Conservation (phyloP, 2,113 vertebrate genomes). For the zebrafish (Danio rerio) region DNA sequence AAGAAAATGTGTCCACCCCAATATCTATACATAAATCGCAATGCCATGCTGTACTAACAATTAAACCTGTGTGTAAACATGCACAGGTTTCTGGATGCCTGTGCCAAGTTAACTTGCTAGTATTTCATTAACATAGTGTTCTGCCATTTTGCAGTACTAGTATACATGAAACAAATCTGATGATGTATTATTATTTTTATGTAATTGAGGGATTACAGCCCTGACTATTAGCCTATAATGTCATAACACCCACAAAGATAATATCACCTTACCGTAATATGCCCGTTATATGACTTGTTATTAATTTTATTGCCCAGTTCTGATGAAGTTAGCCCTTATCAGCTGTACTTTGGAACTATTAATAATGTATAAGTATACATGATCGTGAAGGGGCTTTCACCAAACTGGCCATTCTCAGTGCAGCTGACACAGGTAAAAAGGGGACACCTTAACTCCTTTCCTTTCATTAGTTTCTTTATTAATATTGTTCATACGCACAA, state of each 20-base stretch:
- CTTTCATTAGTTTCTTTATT: slow-evolving; percentile 8
- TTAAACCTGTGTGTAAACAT: neutral
- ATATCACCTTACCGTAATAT: neutral
- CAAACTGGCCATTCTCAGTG: slow-evolving; percentile 46
- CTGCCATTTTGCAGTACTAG: neutral
- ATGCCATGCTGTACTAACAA: neutral
- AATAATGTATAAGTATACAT: slow-evolving; percentile 75
- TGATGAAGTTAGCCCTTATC: slow-evolving; percentile 65
- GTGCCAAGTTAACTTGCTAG: neutral
- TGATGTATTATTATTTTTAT: too few species aligned
- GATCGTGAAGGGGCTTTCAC: neutral
- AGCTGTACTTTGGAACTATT: slow-evolving; percentile 74
- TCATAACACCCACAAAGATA: slow-evolving; percentile 27
- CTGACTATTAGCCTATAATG: neutral
- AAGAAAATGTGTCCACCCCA: too few species aligned
- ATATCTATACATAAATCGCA: neutral
- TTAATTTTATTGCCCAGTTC: slow-evolving; percentile 18
- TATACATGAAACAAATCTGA: neutral
- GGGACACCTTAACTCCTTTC: neutral
- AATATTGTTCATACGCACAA: neutral
- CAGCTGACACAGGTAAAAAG: slow-evolving; percentile 69
- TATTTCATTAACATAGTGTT: neutral
- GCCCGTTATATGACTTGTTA: slow-evolving; percentile 25
- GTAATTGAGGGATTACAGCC: neutral
- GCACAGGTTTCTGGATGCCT: neutral